Evolutionary conservation across 2,888 invertebrate genomes (phyloP).

Genomic region (Tiliacea aurago): DNA sequence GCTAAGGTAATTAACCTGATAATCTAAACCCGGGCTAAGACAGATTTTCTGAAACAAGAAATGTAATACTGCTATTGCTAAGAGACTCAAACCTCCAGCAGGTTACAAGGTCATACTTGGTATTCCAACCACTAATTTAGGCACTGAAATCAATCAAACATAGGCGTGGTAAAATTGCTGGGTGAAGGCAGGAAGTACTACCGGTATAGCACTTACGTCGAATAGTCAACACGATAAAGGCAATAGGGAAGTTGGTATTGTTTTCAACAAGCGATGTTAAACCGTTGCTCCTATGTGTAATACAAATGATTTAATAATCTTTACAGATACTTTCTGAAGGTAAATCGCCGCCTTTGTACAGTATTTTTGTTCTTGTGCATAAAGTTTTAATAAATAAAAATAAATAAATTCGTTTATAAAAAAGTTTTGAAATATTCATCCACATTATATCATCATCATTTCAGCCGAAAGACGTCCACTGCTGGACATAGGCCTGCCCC

Average conservation of each 20-base stretch:
- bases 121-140: background rate
- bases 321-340: too few relatives aligned
- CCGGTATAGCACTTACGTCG: conserved; percentile 6
- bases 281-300: background rate
- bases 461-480: too few relatives aligned
- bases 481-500: too few relatives aligned
- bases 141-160: conserved; percentile 38
- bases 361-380: too few relatives aligned
- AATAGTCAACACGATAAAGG: background rate
- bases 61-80: background rate
- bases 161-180: conserved; percentile 28
- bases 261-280: background rate
- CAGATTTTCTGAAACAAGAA: background rate
- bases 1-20: background rate
- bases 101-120: conserved; percentile 5
- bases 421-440: too few relatives aligned
- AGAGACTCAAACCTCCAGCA: background rate
- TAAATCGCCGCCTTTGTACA: too few relatives aligned
- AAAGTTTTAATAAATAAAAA: too few relatives aligned
- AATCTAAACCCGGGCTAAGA: background rate
- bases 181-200: conserved; percentile 11
- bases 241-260: background rate
- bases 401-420: too few relatives aligned
- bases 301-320: too few relatives aligned
- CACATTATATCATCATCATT: too few relatives aligned